A percentile compares a stretch with the other conserved stretches of the same genome.
phyloP scores from a whole-genome alignment of 1,140 invertebrate genomes.

The Hydropsyche tenuis region DNA sequence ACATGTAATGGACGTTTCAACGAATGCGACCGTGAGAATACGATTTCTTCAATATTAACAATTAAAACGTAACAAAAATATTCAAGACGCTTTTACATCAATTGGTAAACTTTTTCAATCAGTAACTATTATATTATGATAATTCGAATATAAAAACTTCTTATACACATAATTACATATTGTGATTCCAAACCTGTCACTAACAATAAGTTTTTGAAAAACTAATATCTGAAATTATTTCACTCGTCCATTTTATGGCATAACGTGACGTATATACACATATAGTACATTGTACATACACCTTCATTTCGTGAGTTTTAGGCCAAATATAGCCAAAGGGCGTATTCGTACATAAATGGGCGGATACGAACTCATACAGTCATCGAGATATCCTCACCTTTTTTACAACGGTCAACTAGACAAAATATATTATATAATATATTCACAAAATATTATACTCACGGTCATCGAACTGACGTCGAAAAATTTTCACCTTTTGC shows the following conservation, averaged over 20 bases:
- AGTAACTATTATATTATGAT: too few species aligned
- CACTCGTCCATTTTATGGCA: background rate
- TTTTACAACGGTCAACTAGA: background rate
- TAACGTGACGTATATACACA: background rate
- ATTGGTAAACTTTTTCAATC: too few species aligned
- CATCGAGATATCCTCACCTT: slow-evolving; percentile 18
- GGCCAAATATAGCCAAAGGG: slow-evolving; percentile 27
- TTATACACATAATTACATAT: too few species aligned
- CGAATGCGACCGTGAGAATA: too few species aligned
- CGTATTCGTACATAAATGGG: background rate
- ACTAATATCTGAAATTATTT: background rate
- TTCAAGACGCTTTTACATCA: too few species aligned
- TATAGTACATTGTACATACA: background rate
- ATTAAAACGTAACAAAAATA: too few species aligned
- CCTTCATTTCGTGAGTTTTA: slow-evolving; percentile 3
- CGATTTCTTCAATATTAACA: too few species aligned
- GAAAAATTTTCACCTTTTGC: too few species aligned
- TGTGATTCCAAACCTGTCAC: too few species aligned
- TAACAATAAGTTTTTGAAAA: too few species aligned
- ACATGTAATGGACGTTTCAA: too few species aligned
- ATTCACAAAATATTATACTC: background rate
- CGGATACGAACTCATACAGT: slow-evolving; percentile 8
- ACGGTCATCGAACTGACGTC: background rate
- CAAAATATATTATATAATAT: background rate
- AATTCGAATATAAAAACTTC: too few species aligned